Percentiles rank a stretch among this genome's conserved stretches.
These are phyloP conservation scores for Oxyscelio sp. DNA, from an alignment of 2,888 invertebrate genomes.

Conservation along the genomic window DNA sequence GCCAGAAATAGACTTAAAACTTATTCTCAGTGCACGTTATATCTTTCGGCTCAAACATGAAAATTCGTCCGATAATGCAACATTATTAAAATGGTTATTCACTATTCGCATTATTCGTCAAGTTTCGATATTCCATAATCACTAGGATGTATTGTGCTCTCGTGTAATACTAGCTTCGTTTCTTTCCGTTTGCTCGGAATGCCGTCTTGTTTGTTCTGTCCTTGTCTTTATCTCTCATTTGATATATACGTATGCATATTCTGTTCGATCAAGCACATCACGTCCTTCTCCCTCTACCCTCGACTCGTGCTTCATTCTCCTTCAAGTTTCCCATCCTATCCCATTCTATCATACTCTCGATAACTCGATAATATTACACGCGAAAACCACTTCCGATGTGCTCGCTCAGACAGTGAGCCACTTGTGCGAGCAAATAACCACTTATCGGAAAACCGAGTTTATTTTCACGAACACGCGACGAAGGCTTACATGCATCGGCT, in stretches of 20 bases:
- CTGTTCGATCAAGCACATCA: too few relatives aligned
- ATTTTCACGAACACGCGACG: conserved; percentile 82
- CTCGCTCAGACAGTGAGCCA: conserved; percentile 86
- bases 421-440: conserved; percentile 87
- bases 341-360: too few relatives aligned
- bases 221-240: too few relatives aligned
- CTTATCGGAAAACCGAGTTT: conserved; percentile 87
- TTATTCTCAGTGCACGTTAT: conserved; percentile 29
- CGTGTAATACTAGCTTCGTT: conserved; percentile 63
- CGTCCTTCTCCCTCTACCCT: too few relatives aligned
- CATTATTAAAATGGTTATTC: conserved; percentile 71
- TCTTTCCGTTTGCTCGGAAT: conserved; percentile 65
- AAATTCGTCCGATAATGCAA: conserved; percentile 68
- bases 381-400: conserved; percentile 86
- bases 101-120: conserved; percentile 63
- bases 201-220: conserved; percentile 64
- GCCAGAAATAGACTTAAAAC: conserved; percentile 54
- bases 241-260: too few relatives aligned
- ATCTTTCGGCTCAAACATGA: conserved; percentile 50
- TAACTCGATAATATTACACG: conserved; percentile 87
- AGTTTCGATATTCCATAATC: conserved; percentile 86
- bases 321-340: too few relatives aligned
- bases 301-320: too few relatives aligned
- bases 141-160: conserved; percentile 85
- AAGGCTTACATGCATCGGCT: conserved; percentile 73